phyloP scores from a whole-genome alignment of 92 coral and sea anemone species.

The Phenganax stokvisi region DNA sequence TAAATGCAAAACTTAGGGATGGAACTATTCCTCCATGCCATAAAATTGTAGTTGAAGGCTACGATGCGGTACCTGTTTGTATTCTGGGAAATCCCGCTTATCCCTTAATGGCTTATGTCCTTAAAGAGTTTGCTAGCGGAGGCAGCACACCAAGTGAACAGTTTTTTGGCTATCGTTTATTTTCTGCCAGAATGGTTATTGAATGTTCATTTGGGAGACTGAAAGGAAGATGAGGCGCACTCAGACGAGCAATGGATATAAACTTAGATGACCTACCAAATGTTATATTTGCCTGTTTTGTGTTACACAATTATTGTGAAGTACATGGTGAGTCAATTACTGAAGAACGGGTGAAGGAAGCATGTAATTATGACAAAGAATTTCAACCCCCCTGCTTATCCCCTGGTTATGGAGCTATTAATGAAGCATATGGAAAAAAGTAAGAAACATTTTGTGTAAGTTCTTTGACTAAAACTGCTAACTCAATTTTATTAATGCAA shows the following conservation, averaged over 20 bases:
- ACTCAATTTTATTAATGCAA: background rate
- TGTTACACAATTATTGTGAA: conserved; percentile 36
- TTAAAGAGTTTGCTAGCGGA: conserved; percentile 53
- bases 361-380: background rate
- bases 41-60: no score
- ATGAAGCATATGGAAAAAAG: background rate
- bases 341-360: background rate
- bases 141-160: conserved; percentile 51
- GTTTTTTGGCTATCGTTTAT: conserved; percentile 45
- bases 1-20: no score
- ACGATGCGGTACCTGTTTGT: no score
- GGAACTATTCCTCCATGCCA: no score
- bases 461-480: background rate
- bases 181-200: conserved; percentile 52
- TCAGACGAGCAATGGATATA: conserved; percentile 51
- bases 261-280: conserved; percentile 35
- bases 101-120: conserved; percentile 1
- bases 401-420: conserved; percentile 7
- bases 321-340: conserved; percentile 14
- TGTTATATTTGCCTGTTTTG: conserved; percentile 50
- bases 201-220: conserved; percentile 56
- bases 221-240: conserved; percentile 57
- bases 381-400: conserved; percentile 6
- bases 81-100: no score
- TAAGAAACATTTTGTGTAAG: background rate